Conservation (phyloP, 2,888 invertebrate species). For the Cyclophora punctaria region DNA sequence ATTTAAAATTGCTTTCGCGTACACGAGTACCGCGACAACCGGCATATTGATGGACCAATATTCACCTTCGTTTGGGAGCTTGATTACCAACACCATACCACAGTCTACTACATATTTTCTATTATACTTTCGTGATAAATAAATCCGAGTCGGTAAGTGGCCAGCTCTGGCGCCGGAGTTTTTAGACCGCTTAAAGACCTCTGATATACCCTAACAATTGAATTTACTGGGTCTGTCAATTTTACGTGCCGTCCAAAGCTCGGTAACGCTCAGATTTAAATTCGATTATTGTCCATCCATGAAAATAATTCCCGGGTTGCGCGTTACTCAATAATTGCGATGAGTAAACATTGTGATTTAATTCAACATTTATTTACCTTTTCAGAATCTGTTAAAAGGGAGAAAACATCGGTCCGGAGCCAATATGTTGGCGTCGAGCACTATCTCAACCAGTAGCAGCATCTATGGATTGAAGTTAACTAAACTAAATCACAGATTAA, state of each 20-base stretch:
- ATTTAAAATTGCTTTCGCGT: no score
- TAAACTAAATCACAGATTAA: not conserved
- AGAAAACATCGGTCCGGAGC: constrained; percentile 10
- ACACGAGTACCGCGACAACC: no score
- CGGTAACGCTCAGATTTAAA: not conserved
- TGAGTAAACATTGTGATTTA: not conserved
- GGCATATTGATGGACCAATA: no score
- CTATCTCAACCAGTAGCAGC: constrained; percentile 1
- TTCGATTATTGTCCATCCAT: not conserved
- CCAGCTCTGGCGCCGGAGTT: no score
- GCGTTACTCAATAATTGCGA: not conserved
- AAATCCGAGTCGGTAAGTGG: not conserved
- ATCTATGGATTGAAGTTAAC: not conserved
- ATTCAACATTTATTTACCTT: constrained; percentile 4
- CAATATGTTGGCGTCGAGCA: constrained; percentile 3
- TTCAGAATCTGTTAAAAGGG: constrained; percentile 37
- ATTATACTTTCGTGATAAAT: not conserved
- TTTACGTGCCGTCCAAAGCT: not conserved
- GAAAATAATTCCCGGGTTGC: not conserved
- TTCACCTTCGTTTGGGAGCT: no score
- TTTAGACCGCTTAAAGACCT: no score
- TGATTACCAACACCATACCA: no score
- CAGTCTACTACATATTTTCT: no score
- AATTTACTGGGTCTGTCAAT: not conserved
- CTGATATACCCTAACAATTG: not conserved